A percentile compares a stretch with the other conserved stretches of the same genome.
These are phyloP conservation scores for Bombylius major DNA, from an alignment of 2,888 invertebrate species.

Conservation along the genomic window DNA sequence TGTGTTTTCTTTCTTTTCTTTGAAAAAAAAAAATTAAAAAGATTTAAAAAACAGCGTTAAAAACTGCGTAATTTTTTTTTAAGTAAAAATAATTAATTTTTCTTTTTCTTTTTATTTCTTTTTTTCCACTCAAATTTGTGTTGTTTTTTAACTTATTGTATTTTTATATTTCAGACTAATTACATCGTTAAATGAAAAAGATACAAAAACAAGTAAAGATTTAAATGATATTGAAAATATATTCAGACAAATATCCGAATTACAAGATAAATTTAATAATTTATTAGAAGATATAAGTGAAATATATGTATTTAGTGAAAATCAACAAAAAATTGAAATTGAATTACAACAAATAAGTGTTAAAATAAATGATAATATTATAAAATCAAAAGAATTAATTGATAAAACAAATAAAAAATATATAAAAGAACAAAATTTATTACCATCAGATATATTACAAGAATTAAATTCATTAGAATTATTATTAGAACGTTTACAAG, in stretches of 20 bases:
- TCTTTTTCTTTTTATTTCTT: too few relatives aligned
- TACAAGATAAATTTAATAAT: slow-evolving; percentile 54
- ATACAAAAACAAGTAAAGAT: slow-evolving; percentile 59
- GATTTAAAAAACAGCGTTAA: too few relatives aligned
- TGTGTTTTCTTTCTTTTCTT: too few relatives aligned
- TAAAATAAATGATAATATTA: slow-evolving; percentile 45
- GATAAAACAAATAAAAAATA: slow-evolving; percentile 48
- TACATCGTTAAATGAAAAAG: slow-evolving; percentile 62
- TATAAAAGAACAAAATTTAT: slow-evolving; percentile 45
- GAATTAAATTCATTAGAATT: slow-evolving; percentile 72
- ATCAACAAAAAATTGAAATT: slow-evolving; percentile 49
- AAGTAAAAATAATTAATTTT: too few relatives aligned
- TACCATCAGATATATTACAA: slow-evolving; percentile 66
- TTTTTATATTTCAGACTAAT: slow-evolving; percentile 49
- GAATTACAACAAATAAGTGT: slow-evolving; percentile 45
- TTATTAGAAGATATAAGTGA: slow-evolving; percentile 52
- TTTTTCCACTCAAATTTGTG: too few relatives aligned
- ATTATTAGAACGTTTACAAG: slow-evolving; percentile 62
- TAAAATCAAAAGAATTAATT: slow-evolving; percentile 46
- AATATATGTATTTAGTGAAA: slow-evolving; percentile 66
- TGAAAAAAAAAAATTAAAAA: too few relatives aligned
- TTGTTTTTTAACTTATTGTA: not conserved
- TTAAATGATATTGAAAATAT: slow-evolving; percentile 62
- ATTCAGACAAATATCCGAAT: slow-evolving; percentile 54
- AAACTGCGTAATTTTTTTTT: too few relatives aligned